A percentile compares a stretch with the other conserved stretches of the same genome.
Evolutionary conservation across 1,140 invertebrate genomes (phyloP).

Genomic region (Saccostrea cuccullata): DNA sequence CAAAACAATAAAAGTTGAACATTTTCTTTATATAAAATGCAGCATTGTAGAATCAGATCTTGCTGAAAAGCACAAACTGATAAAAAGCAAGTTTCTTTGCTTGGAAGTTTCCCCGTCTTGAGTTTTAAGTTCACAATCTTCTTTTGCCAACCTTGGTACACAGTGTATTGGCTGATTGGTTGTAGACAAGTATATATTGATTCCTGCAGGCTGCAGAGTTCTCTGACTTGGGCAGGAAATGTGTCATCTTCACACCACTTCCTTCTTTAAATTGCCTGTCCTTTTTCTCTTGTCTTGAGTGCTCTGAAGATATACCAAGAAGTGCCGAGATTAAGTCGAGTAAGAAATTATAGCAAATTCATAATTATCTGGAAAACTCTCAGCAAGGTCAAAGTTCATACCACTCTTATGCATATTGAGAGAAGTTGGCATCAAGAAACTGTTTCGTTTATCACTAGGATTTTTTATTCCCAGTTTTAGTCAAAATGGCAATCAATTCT

Average conservation of each 20-base stretch:
- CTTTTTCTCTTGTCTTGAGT: slow-evolving; percentile 35
- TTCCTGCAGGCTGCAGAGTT: neutral
- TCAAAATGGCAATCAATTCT: neutral
- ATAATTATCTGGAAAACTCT: neutral
- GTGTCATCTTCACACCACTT: slow-evolving; percentile 17
- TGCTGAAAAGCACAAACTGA: neutral
- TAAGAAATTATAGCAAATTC: neutral
- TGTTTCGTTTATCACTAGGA: neutral
- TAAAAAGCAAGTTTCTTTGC: neutral
- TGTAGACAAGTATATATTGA: slow-evolving; percentile 25
- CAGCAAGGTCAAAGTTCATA: slow-evolving; percentile 4
- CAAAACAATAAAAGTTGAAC: too few relatives aligned
- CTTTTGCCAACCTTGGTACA: slow-evolving; percentile 12
- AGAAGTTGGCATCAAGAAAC: neutral
- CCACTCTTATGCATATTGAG: neutral
- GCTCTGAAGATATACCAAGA: slow-evolving; percentile 9
- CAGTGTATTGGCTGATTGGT: too few relatives aligned
- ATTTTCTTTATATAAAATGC: neutral
- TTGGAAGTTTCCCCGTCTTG: neutral
- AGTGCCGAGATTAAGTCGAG: neutral
- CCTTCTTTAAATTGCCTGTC: slow-evolving; percentile 20
- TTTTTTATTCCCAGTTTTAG: neutral
- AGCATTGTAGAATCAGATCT: neutral
- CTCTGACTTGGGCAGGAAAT: slow-evolving; percentile 27
- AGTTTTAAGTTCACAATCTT: neutral